Evolutionary conservation across 1,140 invertebrate genomes (phyloP).

Genomic region (Homalodisca vitripennis): DNA sequence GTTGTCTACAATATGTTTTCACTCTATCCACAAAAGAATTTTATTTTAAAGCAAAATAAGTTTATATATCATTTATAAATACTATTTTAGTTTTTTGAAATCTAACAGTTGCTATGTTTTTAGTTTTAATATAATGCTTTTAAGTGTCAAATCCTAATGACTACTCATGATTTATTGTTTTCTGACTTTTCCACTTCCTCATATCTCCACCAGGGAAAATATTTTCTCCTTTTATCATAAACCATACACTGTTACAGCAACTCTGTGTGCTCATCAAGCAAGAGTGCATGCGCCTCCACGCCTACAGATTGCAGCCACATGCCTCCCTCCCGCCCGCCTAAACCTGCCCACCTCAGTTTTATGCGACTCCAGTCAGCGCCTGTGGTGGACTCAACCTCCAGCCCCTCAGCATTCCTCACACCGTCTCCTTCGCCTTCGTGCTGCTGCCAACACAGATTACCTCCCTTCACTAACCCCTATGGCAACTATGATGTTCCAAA

Average conservation of each 20-base stretch:
- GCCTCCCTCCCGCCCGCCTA: slow-evolving; percentile 58
- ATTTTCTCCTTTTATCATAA: too few species aligned
- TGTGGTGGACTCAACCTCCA: background rate
- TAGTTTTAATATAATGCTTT: too few species aligned
- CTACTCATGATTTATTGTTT: too few species aligned
- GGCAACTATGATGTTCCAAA: slow-evolving; percentile 79
- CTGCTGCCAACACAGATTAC: slow-evolving; percentile 36
- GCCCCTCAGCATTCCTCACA: background rate
- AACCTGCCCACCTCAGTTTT: slow-evolving; percentile 50
- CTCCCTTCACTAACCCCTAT: slow-evolving; percentile 48
- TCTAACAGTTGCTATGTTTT: too few species aligned
- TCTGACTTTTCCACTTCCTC: too few species aligned
- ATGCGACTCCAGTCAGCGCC: slow-evolving; percentile 5
- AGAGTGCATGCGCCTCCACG: background rate
- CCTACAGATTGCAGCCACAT: slow-evolving; percentile 32
- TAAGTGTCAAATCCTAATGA: too few species aligned
- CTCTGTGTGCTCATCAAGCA: background rate
- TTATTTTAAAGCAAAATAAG: too few species aligned
- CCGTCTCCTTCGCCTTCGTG: slow-evolving; percentile 30
- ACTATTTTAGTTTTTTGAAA: too few species aligned
- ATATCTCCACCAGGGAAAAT: too few species aligned
- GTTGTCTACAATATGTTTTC: too few species aligned
- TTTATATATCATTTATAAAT: too few species aligned
- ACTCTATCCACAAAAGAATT: too few species aligned
- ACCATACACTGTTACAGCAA: background rate